Conservation (phyloP, 2,797 vertebrate genomes). For the Thamnophis elegans region DNA sequence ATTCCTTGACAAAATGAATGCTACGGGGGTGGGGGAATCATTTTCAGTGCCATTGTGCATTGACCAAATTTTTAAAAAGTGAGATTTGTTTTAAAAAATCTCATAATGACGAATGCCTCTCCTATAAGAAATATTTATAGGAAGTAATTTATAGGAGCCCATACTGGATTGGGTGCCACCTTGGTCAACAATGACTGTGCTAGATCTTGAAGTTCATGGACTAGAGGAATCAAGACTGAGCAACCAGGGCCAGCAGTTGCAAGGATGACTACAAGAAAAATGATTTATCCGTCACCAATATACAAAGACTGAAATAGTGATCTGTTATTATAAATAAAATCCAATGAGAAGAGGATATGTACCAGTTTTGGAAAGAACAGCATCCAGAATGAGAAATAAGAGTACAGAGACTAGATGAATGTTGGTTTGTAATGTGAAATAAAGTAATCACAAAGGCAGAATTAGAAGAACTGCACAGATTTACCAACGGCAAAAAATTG, state of each 20-base stretch:
- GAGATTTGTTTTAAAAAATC: not conserved
- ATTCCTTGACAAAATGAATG: not conserved
- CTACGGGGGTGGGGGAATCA: too few species aligned
- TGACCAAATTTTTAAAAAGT: not conserved
- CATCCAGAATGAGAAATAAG: not conserved
- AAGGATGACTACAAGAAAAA: not conserved
- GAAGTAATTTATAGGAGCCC: not conserved
- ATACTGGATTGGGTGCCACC: not conserved
- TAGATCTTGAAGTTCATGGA: not conserved
- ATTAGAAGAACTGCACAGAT: not conserved
- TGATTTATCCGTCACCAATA: not conserved
- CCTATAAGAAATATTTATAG: not conserved
- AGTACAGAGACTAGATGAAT: not conserved
- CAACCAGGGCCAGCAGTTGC: not conserved
- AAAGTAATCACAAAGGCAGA: not conserved
- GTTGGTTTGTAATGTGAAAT: not conserved
- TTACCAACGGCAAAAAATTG: not conserved
- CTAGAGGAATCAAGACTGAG: not conserved
- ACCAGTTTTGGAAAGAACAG: not conserved
- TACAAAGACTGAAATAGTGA: not conserved
- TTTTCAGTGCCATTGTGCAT: not conserved
- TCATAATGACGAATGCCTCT: not conserved
- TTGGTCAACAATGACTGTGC: not conserved
- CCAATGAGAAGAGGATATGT: not conserved
- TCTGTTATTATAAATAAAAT: not conserved